Percentiles rank a stretch among this genome's conserved stretches.
These are phyloP conservation scores for Balanococcus diminutus DNA, from an alignment of 2,888 invertebrate species.

Conservation along the genomic window DNA sequence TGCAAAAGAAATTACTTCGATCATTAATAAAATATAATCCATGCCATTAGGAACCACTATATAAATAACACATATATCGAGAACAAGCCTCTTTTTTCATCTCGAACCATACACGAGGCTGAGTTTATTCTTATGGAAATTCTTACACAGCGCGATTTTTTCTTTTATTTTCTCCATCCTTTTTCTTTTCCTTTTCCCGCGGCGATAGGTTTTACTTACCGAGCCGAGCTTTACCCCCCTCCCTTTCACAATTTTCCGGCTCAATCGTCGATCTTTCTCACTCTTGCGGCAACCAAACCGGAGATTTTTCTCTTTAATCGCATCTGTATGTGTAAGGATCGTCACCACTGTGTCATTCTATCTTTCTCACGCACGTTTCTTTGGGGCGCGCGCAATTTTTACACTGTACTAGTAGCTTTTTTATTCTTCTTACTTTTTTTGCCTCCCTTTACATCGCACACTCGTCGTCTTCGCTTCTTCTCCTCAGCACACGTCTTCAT, in stretches of 20 bases:
- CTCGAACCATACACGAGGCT: not conserved
- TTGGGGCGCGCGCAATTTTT: constrained; percentile 29
- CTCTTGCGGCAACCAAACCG: not conserved
- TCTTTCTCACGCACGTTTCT: not conserved
- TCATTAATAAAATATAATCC: too few species aligned
- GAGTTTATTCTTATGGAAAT: constrained; percentile 51
- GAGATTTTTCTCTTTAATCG: constrained; percentile 19
- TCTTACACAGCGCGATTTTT: constrained; percentile 36
- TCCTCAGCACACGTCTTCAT: not conserved
- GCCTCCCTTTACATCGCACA: not conserved
- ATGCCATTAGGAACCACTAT: constrained; percentile 36
- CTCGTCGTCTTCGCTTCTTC: not conserved
- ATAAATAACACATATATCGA: not conserved
- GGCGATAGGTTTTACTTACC: not conserved
- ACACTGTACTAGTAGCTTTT: not conserved
- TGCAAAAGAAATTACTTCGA: too few species aligned
- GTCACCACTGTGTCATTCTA: not conserved
- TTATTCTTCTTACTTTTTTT: not conserved
- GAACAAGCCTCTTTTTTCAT: not conserved
- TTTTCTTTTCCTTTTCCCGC: constrained; percentile 7
- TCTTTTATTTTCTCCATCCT: constrained; percentile 42
- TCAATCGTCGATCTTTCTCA: not conserved
- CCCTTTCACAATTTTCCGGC: not conserved
- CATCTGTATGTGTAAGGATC: not conserved
- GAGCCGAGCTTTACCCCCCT: not conserved